Conservation (phyloP, 2,888 invertebrate species). For the Anorthoa munda region DNA sequence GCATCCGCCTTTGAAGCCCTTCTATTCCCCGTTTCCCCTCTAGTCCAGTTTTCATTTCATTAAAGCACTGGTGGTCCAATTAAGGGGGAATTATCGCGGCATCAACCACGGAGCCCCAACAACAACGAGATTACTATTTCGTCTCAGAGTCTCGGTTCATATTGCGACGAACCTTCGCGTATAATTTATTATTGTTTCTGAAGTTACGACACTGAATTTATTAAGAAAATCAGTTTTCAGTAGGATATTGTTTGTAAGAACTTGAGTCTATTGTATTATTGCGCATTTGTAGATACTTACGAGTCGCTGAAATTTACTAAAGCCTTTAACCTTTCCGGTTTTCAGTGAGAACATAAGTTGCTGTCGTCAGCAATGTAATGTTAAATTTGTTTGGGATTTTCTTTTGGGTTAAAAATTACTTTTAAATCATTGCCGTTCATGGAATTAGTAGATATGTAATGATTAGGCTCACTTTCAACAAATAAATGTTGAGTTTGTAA, state of each 20-base stretch:
- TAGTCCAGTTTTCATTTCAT: conserved; percentile 69
- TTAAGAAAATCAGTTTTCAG: conserved; percentile 27
- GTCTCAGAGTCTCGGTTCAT: conserved; percentile 32
- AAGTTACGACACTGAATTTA: conserved; percentile 50
- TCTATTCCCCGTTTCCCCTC: conserved; percentile 9
- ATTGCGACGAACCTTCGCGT: conserved; percentile 36
- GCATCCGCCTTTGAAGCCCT: conserved; percentile 48
- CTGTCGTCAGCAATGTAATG: no score
- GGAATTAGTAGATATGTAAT: no score
- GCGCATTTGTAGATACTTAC: no score
- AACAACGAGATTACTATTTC: conserved; percentile 63
- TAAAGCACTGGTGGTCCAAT: conserved; percentile 65
- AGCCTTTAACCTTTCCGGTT: no score
- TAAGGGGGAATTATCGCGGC: conserved; percentile 65
- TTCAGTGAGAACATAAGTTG: no score
- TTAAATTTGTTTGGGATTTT: no score
- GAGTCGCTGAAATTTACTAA: background rate
- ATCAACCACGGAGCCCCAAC: conserved; percentile 49
- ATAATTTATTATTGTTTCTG: conserved; percentile 57
- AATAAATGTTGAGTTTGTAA: no score
- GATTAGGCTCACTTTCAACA: no score
- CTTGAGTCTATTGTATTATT: conserved; percentile 18
- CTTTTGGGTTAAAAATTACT: no score
- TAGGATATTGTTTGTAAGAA: conserved; percentile 19
- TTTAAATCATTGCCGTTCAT: no score